Conservation (phyloP, 2,113 vertebrate species). For the Myxocyprinus asiaticus region DNA sequence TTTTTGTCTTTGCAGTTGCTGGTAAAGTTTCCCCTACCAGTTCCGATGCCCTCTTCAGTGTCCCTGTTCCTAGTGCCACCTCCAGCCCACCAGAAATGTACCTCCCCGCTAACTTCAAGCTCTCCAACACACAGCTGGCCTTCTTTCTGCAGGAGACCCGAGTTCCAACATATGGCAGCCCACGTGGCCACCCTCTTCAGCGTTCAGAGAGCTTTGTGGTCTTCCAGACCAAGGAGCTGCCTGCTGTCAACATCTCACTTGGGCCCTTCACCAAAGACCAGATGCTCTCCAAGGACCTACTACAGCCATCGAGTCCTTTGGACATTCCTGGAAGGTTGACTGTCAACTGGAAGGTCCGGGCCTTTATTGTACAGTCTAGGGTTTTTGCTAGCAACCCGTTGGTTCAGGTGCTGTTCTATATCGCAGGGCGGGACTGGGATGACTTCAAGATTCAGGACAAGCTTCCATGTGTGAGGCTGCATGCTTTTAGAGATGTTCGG, state of each 20-base stretch:
- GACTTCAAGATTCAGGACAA: conserved; percentile 87
- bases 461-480: conserved; percentile 90
- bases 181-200: conserved; percentile 77
- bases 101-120: conserved; percentile 90
- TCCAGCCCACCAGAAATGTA: conserved; percentile 68
- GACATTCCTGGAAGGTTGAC: conserved; percentile 90
- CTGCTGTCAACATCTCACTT: conserved; percentile 88
- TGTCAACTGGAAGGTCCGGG: conserved; percentile 97
- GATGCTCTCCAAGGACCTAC: conserved; percentile 87
- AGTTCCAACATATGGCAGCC: conserved; percentile 61
- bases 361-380: conserved; percentile 89
- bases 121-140: conserved; percentile 92
- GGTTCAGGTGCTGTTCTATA: conserved; percentile 95
- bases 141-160: conserved; percentile 90
- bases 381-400: conserved; percentile 86
- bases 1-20: conserved; percentile 71
- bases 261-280: conserved; percentile 90
- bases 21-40: conserved; percentile 80
- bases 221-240: conserved; percentile 96
- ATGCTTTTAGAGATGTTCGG: conserved; percentile 87
- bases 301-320: conserved; percentile 91
- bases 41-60: conserved; percentile 73
- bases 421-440: conserved; percentile 95
- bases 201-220: conserved; percentile 94
- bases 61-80: conserved; percentile 65